Conservation (phyloP, 2,797 vertebrate species). For the Miopithecus talapoin region DNA sequence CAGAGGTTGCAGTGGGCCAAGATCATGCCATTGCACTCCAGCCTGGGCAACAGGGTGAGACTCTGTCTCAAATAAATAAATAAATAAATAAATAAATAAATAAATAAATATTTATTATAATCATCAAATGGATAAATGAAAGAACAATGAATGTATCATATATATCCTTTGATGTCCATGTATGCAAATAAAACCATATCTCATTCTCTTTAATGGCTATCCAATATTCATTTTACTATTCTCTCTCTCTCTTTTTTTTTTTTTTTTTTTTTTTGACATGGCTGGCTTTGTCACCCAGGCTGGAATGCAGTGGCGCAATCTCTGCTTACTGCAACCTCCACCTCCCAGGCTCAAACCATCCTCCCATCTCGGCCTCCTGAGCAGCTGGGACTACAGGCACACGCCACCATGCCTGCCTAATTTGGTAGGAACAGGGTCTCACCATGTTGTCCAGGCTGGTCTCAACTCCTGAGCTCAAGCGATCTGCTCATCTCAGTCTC, state of each 20-base stretch:
- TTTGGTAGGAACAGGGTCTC: not conserved
- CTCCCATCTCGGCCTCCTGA: not conserved
- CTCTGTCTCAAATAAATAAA: not conserved
- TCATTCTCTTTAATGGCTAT: not conserved
- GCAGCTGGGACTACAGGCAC: not conserved
- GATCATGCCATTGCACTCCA: not conserved
- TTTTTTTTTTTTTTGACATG: not conserved
- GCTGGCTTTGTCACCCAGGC: not conserved
- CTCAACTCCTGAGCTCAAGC: not conserved
- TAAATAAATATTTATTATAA: not conserved
- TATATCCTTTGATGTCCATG: not conserved
- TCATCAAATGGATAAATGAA: not conserved
- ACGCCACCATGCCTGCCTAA: not conserved
- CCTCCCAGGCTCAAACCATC: not conserved
- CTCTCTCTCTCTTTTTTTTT: no score
- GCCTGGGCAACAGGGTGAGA: not conserved
- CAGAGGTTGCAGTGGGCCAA: not conserved
- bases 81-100: no score
- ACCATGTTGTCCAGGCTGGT: not conserved
- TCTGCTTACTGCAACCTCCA: not conserved
- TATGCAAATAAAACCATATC: not conserved
- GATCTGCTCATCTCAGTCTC: not conserved
- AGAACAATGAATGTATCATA: not conserved
- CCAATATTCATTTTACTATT: not conserved
- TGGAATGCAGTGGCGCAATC: not conserved